Evolutionary conservation across 2,888 invertebrate genomes (phyloP).

Genomic region (Cecidostiba fungosa): DNA sequence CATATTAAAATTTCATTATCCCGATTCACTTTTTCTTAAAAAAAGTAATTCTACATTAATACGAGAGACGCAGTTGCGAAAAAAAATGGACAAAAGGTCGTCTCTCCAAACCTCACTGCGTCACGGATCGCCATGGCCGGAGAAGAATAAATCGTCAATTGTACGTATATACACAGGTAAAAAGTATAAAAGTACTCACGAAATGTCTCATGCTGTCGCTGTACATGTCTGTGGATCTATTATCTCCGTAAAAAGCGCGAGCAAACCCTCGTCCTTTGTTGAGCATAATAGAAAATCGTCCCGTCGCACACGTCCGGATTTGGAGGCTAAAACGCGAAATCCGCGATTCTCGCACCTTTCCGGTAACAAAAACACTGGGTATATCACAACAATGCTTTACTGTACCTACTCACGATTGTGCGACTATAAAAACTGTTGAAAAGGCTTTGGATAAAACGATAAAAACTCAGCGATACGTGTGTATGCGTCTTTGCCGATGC

Average conservation of each 20-base stretch:
- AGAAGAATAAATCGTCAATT: background rate
- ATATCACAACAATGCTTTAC: background rate
- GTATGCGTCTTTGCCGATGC: background rate
- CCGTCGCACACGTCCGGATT: background rate
- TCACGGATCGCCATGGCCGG: background rate
- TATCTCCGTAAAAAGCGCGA: background rate
- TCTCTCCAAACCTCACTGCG: background rate
- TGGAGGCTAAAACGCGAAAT: slow-evolving; percentile 9
- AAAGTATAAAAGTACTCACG: background rate
- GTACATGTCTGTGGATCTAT: background rate
- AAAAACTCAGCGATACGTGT: background rate
- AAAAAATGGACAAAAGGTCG: background rate
- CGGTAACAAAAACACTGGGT: background rate
- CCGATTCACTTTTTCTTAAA: background rate
- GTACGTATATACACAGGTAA: background rate
- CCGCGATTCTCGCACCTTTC: background rate
- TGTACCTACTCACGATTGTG: background rate
- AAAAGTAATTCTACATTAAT: background rate
- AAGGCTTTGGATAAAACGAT: background rate
- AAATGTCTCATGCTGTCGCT: background rate
- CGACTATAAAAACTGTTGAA: background rate
- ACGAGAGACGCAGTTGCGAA: background rate
- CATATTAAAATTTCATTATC: background rate
- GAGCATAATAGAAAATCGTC: background rate
- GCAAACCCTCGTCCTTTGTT: background rate